Conservation (phyloP, 2,888 invertebrate species). For the Drosophila neutralis region DNA sequence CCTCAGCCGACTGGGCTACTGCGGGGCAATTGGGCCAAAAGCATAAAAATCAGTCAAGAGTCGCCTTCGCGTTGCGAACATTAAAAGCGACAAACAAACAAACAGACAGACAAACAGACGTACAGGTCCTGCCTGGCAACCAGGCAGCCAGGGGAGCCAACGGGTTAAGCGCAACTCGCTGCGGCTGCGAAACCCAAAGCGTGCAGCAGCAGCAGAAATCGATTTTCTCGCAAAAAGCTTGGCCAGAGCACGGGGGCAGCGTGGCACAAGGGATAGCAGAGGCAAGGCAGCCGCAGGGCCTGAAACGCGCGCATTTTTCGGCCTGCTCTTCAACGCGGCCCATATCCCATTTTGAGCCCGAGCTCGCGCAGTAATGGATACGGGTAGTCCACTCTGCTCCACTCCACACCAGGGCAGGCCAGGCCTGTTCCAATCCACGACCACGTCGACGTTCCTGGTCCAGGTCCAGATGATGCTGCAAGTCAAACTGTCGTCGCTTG, state of each 20-base stretch:
- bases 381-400: slow-evolving; percentile 12
- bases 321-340: slow-evolving; percentile 25
- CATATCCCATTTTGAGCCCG: slow-evolving; percentile 27
- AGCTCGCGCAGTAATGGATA: slow-evolving; percentile 52
- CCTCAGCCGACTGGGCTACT: slow-evolving; percentile 53
- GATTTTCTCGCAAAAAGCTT: slow-evolving; percentile 75
- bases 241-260: slow-evolving; percentile 47
- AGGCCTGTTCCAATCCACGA: neutral
- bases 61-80: slow-evolving; percentile 68
- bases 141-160: neutral
- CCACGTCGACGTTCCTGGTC: neutral
- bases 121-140: slow-evolving; percentile 38
- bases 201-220: slow-evolving; percentile 67
- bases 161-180: neutral
- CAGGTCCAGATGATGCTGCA: slow-evolving; percentile 47
- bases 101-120: slow-evolving; percentile 76
- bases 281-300: slow-evolving; percentile 61
- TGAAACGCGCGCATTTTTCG: slow-evolving; percentile 57
- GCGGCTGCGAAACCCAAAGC: slow-evolving; percentile 27
- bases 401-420: neutral
- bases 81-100: slow-evolving; percentile 80
- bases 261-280: neutral
- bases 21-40: slow-evolving; percentile 80
- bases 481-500: slow-evolving; percentile 75
- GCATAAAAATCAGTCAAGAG: slow-evolving; percentile 81